Base-by-base conservation (phyloP, 1,140 invertebrate species). In the Scaptomyza pallida region DNA sequence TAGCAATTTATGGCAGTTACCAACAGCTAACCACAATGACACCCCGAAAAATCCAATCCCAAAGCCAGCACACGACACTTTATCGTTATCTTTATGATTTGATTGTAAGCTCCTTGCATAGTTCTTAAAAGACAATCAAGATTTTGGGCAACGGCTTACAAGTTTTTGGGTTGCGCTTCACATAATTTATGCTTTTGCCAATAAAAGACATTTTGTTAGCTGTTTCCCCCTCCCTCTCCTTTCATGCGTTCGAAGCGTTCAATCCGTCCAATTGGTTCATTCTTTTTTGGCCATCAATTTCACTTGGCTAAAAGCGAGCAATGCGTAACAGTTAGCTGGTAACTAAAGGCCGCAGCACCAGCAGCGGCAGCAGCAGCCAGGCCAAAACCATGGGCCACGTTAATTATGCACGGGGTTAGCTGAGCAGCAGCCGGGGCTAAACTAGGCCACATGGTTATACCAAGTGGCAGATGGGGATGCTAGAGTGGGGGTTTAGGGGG, bases 341-440 rank as follows among this genome's bases (percentile, higher is more conserved):
- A 55, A 68, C 52, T 30, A 9, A 30, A 62, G 72, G 72, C 60
- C 57, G 37, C 17, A 44, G n/a, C n/a, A n/a, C n/a, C n/a, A n/a
- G n/a, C n/a, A n/a, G n/a, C n/a, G 72, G 72, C 60, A 52, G 37
- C 17, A 44, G 37, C 16, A 17, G 43, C 10, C 33, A 19, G 51
- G 16, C 51, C 35, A 54, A 47, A 37, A n/a, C 16, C 16, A 60
- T n/a, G 41, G 61, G 62, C 62, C 37, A 77, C 81, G 81, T 85
- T 85, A 85, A 85, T 85, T 85, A 85, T 85, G 81, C 81, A 88
- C 62, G 65, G 70, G 81, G 80, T 83, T 83, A 83, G 80, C 76
- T 80, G 47, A 50, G 72, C 80, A 69, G 72, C 72, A 79, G 79
- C 76, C 62, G 69, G 67, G 76, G 80, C 81, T 82, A 88, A 85